A percentile compares a stretch with the other conserved stretches of the same genome.
These are phyloP conservation scores for Phrynocephalus vlangalii DNA, from an alignment of 2,797 vertebrate species.

Conservation along the genomic window DNA sequence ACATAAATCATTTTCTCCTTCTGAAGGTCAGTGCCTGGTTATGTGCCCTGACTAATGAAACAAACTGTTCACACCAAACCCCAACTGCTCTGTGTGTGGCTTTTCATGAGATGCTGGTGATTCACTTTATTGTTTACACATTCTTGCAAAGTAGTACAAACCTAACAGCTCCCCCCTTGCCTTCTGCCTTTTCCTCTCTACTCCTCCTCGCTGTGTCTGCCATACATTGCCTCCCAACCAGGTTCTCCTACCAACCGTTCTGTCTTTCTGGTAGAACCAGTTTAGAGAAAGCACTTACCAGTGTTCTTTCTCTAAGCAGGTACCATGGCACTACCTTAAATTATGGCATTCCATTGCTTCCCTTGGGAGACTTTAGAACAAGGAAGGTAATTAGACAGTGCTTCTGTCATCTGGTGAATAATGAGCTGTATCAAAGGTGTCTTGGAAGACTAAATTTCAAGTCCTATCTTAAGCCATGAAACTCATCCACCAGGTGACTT, in stretches of 20 bases:
- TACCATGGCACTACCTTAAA: neutral
- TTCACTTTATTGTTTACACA: neutral
- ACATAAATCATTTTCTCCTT: neutral
- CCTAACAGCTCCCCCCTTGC: neutral
- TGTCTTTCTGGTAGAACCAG: neutral
- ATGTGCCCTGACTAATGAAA: neutral
- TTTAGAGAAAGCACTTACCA: neutral
- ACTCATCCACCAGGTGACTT: no score
- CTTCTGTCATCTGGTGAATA: no score
- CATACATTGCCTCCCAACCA: neutral
- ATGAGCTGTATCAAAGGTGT: no score
- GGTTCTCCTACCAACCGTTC: neutral
- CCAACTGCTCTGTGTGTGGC: neutral
- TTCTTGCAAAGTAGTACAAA: neutral
- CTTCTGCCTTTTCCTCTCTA: neutral
- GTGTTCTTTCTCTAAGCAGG: no score
- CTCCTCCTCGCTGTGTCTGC: neutral
- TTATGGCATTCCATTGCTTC: neutral
- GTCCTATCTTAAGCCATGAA: no score
- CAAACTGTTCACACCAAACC: neutral
- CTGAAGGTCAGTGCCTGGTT: constrained; percentile 27
- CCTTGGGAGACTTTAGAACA: neutral
- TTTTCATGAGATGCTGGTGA: neutral
- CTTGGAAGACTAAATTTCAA: no score
- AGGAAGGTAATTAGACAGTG: no score